Evolutionary conservation across 2,888 invertebrate species (phyloP).

Genomic region (Diaphora mendica): DNA sequence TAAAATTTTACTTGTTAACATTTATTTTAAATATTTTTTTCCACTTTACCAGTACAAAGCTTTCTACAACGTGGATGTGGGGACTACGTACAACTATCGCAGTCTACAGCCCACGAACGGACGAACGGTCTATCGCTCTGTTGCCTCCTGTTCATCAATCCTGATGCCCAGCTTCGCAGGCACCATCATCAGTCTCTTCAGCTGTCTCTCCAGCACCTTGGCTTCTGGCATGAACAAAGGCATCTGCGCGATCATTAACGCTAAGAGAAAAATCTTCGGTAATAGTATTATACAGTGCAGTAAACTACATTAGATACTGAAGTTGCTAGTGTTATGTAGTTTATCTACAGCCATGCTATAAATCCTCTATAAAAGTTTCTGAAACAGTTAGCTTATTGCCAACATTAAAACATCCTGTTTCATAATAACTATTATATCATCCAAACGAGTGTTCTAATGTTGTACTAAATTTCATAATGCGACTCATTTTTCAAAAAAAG

Average conservation of each 20-base stretch:
- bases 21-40: conserved; percentile 12
- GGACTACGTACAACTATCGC: conserved; percentile 78
- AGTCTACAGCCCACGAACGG: conserved; percentile 69
- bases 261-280: conserved; percentile 68
- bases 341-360: too few relatives aligned
- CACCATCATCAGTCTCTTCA: conserved; percentile 58
- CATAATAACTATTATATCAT: too few relatives aligned
- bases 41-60: conserved; percentile 66
- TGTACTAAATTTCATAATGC: too few relatives aligned
- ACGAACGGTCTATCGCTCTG: conserved; percentile 74
- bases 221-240: conserved; percentile 60
- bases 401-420: too few relatives aligned
- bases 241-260: conserved; percentile 61
- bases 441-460: too few relatives aligned
- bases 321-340: background rate
- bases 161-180: conserved; percentile 59
- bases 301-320: conserved; percentile 10
- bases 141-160: conserved; percentile 64
- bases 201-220: conserved; percentile 61
- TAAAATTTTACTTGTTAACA: too few relatives aligned
- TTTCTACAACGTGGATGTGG: conserved; percentile 71
- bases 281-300: conserved; percentile 17
- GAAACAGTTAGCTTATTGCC: too few relatives aligned
- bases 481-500: too few relatives aligned
- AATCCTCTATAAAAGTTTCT: too few relatives aligned